Evolutionary conservation across 2,888 invertebrate genomes (phyloP), one percentile per base, ranked within the genome.

Genomic region (Diaphora mendica): DNA sequence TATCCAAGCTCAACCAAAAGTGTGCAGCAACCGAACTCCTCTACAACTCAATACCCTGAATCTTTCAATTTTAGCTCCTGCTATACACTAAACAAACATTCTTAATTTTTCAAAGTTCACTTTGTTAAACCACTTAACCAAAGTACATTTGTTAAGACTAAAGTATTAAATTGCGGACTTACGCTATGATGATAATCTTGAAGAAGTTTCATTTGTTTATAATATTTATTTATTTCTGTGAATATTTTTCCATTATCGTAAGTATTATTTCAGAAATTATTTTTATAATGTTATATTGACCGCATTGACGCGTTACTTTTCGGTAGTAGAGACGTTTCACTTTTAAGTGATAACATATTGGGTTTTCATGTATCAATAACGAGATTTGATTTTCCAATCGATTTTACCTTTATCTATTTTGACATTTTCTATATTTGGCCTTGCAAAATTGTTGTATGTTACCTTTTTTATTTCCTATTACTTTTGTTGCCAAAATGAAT

Each of bases 1-100:
- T 86, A 91, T 98, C 75, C 98, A 98, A 87, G 96, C 97, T 76
- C 96, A 97, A 75, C 96, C 96, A 0, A 95, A 94, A 86, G 93
- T 97, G n/a, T 96, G 97, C 79, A 82, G 86, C 0, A 88, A 79
- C 71, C 85, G 88, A 67, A 82, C 89, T 3, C 93, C 93, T 0
- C 80, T 95, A 35, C 87, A 85, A 26, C 80, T 95, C 13, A 91
- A 93, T 55, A 90, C 92, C 23, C 81, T 95, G 62, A 89, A 85
- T 30, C 86, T 95, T 64, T 88, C 91, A 44, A 82, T 92, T 39
- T 84, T 92, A 44, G 94, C 95, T 20, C 95, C 95, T 0, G 89
- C 91, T 26, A 91, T 89, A 68, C 94, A 95, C 86, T 95, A 85
- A 90, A 69, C 86, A 77, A 73, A 72, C 59, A 77, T 73, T 80